phyloP scores from a whole-genome alignment of 2,113 vertebrate species.

The Gavia stellata region DNA sequence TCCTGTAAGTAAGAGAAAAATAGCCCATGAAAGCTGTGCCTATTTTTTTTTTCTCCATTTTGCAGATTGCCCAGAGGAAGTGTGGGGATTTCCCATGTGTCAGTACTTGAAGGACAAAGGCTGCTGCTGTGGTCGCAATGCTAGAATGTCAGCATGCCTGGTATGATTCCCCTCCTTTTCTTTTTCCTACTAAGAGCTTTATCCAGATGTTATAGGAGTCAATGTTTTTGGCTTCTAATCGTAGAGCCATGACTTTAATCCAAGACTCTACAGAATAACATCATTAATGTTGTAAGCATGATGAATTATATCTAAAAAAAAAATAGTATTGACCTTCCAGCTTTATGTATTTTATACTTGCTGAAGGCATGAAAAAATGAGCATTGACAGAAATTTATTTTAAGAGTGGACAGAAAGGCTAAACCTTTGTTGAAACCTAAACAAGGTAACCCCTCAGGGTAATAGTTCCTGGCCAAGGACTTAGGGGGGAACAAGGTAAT shows the following conservation, averaged over 20 bases:
- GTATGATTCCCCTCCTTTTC: constrained; percentile 71
- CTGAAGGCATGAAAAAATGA: constrained; percentile 24
- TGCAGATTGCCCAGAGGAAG: constrained; percentile 69
- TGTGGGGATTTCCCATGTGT: constrained; percentile 93
- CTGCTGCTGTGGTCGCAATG: constrained; percentile 91
- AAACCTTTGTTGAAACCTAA: constrained; percentile 26
- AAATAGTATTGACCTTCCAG: constrained; percentile 23
- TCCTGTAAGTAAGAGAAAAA: constrained; percentile 26
- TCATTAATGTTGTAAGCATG: constrained; percentile 51
- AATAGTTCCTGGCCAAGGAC: background rate
- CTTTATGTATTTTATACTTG: background rate
- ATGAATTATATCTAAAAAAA: constrained; percentile 41
- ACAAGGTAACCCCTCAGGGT: constrained; percentile 6
- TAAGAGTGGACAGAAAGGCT: background rate
- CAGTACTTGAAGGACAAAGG: constrained; percentile 79
- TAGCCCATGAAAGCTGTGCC: constrained; percentile 4
- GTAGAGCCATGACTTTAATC: constrained; percentile 35
- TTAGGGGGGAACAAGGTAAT: background rate
- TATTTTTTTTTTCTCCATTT: background rate
- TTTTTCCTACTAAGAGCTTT: constrained; percentile 3
- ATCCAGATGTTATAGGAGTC: constrained; percentile 49
- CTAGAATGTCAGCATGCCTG: constrained; percentile 97
- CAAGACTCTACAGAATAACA: constrained; percentile 22
- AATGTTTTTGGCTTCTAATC: constrained; percentile 48
- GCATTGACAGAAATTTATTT: constrained; percentile 33